phyloP scores from a whole-genome alignment of 2,113 vertebrate species.

The Chloebia gouldiae region DNA sequence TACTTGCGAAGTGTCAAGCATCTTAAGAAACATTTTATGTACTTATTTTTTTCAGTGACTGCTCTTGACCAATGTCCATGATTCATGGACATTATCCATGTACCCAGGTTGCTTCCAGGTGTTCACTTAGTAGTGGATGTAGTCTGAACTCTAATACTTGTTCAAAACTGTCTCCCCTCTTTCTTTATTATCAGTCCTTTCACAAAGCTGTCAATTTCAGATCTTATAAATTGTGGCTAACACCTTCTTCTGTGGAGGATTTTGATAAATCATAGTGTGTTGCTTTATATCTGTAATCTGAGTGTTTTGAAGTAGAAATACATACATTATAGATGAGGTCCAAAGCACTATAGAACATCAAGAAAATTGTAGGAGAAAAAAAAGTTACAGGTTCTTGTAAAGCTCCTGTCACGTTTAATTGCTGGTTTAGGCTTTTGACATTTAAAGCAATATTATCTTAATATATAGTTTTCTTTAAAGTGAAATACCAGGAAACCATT shows the following conservation, averaged over 20 bases:
- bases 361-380: background rate
- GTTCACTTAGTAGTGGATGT: background rate
- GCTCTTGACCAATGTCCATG: background rate
- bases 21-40: background rate
- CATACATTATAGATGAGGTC: conserved; percentile 21
- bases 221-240: conserved; percentile 11
- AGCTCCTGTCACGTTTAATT: background rate
- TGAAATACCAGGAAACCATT: background rate
- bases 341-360: background rate
- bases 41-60: background rate
- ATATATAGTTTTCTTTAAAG: background rate
- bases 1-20: background rate
- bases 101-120: background rate
- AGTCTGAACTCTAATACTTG: background rate
- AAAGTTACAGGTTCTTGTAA: background rate
- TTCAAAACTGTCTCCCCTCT: background rate
- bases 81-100: background rate
- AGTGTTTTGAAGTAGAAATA: conserved; percentile 29
- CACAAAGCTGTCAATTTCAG: background rate
- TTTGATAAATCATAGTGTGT: conserved; percentile 20
- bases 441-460: background rate
- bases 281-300: conserved; percentile 1
- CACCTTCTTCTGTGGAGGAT: background rate
- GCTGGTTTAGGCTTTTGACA: background rate
- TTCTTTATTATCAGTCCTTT: background rate